Evolutionary conservation across 2,113 vertebrate species (phyloP).

Genomic region (Cyanoliseus patagonus): DNA sequence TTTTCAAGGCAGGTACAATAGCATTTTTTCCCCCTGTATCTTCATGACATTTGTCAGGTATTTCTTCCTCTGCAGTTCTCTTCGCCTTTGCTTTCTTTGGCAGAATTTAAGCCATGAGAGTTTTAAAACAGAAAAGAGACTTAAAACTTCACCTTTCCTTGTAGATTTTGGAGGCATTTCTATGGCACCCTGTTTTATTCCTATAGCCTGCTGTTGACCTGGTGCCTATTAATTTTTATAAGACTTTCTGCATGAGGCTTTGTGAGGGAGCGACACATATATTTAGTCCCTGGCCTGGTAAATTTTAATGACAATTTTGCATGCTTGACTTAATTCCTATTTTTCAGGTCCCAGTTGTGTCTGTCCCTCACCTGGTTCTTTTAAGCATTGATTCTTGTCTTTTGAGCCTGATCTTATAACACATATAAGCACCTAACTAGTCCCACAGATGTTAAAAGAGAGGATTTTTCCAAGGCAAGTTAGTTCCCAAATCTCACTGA

Average conservation of each 20-base stretch:
- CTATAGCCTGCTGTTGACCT: neutral
- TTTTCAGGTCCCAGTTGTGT: neutral
- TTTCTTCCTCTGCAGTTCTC: neutral
- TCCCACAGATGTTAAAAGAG: neutral
- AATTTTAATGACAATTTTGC: slow-evolving; percentile 67
- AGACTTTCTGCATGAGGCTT: neutral
- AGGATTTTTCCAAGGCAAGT: neutral
- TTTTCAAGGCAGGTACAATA: neutral
- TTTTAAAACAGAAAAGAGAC: neutral
- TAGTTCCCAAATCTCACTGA: neutral
- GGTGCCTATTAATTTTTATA: slow-evolving; percentile 40
- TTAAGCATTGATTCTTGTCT: neutral
- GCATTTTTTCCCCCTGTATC: neutral
- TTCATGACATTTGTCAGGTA: neutral
- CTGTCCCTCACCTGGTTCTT: slow-evolving; percentile 12
- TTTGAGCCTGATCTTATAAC: neutral
- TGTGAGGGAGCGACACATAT: neutral
- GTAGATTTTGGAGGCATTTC: neutral
- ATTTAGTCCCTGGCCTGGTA: slow-evolving; percentile 49
- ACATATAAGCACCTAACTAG: neutral
- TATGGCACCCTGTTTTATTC: neutral
- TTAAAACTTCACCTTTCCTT: neutral
- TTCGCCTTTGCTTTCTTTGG: neutral
- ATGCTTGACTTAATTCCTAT: slow-evolving; percentile 50
- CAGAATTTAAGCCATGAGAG: neutral